These are phyloP conservation scores for Lytechinus pictus DNA, from an alignment of 35 echinoderm and acorn worm species.

Conservation along the genomic window DNA sequence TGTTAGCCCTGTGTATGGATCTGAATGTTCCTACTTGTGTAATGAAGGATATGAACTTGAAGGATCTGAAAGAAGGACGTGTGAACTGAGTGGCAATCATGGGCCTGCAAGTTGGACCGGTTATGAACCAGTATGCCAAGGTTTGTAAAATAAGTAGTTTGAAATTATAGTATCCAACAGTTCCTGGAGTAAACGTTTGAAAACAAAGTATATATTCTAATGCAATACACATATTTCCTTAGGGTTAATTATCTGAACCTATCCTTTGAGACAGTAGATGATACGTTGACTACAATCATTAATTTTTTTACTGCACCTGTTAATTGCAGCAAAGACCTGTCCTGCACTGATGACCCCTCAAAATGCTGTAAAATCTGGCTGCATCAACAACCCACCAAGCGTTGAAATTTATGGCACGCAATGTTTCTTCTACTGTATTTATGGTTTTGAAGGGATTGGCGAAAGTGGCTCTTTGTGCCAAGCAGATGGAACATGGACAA, in stretches of 20 bases:
- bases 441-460: constrained; percentile 53
- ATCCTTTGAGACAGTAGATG: too few species aligned
- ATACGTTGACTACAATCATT: too few species aligned
- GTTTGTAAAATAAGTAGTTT: background rate
- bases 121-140: background rate
- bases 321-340: constrained; percentile 41
- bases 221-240: too few species aligned
- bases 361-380: constrained; percentile 58
- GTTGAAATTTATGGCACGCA: constrained; percentile 47
- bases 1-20: constrained; percentile 52
- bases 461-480: constrained; percentile 8
- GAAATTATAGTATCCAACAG: too few species aligned
- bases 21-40: constrained; percentile 47
- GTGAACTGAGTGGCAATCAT: constrained; percentile 28
- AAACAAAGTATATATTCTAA: too few species aligned
- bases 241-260: too few species aligned
- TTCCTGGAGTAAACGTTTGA: too few species aligned
- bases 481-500: constrained; percentile 60
- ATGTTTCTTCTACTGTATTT: constrained; percentile 55
- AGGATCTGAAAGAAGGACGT: background rate
- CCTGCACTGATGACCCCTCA: constrained; percentile 36
- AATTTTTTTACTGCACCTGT: background rate
- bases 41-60: constrained; percentile 53
- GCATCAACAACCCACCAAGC: background rate
- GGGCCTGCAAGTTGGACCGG: constrained; percentile 5